These are phyloP conservation scores for Nymphalis c-album DNA, from an alignment of 2,888 invertebrate species.

Conservation along the genomic window DNA sequence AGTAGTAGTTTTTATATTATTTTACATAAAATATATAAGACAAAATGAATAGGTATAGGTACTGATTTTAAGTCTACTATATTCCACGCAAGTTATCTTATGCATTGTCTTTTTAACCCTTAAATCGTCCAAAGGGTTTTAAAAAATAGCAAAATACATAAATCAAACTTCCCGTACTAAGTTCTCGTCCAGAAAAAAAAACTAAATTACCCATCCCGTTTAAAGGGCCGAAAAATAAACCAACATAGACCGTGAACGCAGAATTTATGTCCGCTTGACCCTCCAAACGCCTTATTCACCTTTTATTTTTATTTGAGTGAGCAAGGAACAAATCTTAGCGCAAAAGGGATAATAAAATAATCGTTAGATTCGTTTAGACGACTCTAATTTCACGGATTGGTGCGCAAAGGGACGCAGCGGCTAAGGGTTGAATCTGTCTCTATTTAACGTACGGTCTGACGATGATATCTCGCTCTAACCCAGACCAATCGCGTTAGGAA, in stretches of 20 bases:
- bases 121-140: conserved; percentile 2
- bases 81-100: neutral
- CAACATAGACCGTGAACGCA: conserved; percentile 70
- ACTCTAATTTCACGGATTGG: conserved; percentile 80
- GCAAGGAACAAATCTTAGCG: conserved; percentile 82
- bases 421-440: conserved; percentile 58
- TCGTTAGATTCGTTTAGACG: conserved; percentile 82
- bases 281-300: conserved; percentile 76
- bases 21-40: no score
- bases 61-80: no score
- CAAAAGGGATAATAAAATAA: conserved; percentile 82
- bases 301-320: conserved; percentile 82
- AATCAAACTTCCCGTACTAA: conserved; percentile 28
- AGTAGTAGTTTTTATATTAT: no score
- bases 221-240: conserved; percentile 77
- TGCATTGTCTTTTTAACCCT: neutral
- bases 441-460: conserved; percentile 42
- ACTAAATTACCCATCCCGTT: conserved; percentile 50
- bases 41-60: no score
- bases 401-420: conserved; percentile 69
- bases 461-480: conserved; percentile 50
- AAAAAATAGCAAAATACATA: conserved; percentile 12
- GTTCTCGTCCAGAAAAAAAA: conserved; percentile 29
- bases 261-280: conserved; percentile 78
- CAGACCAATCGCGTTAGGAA: conserved; percentile 64